Conservation (phyloP, 2,113 vertebrate species). For the Rhegmatorhina hoffmannsi region DNA sequence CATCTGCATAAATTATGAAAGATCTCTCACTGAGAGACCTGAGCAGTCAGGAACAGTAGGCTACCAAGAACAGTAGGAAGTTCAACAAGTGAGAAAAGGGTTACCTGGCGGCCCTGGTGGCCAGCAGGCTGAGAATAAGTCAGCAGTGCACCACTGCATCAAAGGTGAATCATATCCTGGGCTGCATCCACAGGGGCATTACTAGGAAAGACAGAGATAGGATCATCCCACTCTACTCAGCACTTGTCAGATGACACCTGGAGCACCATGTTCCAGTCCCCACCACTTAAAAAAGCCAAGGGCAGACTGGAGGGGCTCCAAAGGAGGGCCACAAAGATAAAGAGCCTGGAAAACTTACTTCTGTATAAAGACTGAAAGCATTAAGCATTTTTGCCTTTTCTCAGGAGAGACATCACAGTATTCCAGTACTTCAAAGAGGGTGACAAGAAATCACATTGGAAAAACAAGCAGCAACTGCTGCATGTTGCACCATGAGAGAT, state of each 20-base stretch:
- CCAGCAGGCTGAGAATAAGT: not conserved
- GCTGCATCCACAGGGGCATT: fast-evolving
- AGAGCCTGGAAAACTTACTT: not conserved
- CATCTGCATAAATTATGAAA: not conserved
- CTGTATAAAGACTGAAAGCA: fast-evolving
- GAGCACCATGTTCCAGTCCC: not conserved
- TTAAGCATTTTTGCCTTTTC: not conserved
- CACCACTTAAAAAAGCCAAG: not conserved
- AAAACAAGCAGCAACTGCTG: not conserved
- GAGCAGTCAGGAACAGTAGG: not conserved
- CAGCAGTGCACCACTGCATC: not conserved
- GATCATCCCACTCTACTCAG: not conserved
- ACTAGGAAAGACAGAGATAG: not conserved
- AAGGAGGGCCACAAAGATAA: not conserved
- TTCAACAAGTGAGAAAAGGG: not conserved
- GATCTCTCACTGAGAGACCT: not conserved
- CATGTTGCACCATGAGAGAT: fast-evolving
- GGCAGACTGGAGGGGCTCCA: not conserved
- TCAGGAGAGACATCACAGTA: fast-evolving
- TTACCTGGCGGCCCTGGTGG: not conserved
- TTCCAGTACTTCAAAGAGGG: not conserved
- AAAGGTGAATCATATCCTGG: fast-evolving
- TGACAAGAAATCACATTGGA: not conserved
- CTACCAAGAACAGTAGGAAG: not conserved
- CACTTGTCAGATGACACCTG: not conserved